Conservation (phyloP, 2,797 vertebrate species). For the Pangasius mekongensis region DNA sequence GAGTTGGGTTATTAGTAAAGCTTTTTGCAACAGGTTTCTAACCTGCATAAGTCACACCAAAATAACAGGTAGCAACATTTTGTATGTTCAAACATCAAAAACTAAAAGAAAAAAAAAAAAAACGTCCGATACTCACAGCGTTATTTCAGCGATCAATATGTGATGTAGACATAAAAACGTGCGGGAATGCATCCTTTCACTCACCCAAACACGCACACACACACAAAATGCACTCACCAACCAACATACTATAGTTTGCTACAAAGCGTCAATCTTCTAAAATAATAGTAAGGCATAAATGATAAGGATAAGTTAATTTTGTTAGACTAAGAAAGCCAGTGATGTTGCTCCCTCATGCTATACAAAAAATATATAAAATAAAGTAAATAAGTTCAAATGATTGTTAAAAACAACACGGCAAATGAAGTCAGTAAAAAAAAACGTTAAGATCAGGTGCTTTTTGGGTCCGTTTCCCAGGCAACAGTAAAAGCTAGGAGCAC, state of each 20-base stretch:
- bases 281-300: conserved; percentile 82
- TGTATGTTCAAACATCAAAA: conserved; percentile 51
- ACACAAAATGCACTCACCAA: conserved; percentile 36
- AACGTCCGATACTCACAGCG: conserved; percentile 67
- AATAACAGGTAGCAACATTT: conserved; percentile 67
- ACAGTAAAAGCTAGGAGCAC: conserved; percentile 62
- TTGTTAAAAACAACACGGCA: conserved; percentile 79
- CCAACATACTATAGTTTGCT: conserved; percentile 65
- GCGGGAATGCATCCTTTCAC: conserved; percentile 43
- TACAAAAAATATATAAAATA: conserved; percentile 73
- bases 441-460: conserved; percentile 67
- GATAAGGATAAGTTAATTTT: conserved; percentile 76
- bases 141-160: conserved; percentile 71
- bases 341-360: conserved; percentile 77
- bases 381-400: conserved; percentile 73
- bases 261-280: conserved; percentile 79
- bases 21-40: conserved; percentile 69
- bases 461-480: conserved; percentile 62
- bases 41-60: conserved; percentile 66
- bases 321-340: conserved; percentile 82
- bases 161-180: conserved; percentile 57
- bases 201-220: background rate
- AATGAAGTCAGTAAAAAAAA: conserved; percentile 69
- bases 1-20: conserved; percentile 86
- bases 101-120: background rate